Percentiles rank a stretch among this genome's conserved stretches.
Conservation (phyloP, 2,113 vertebrate genomes). For the Odobenus rosmarus region DNA sequence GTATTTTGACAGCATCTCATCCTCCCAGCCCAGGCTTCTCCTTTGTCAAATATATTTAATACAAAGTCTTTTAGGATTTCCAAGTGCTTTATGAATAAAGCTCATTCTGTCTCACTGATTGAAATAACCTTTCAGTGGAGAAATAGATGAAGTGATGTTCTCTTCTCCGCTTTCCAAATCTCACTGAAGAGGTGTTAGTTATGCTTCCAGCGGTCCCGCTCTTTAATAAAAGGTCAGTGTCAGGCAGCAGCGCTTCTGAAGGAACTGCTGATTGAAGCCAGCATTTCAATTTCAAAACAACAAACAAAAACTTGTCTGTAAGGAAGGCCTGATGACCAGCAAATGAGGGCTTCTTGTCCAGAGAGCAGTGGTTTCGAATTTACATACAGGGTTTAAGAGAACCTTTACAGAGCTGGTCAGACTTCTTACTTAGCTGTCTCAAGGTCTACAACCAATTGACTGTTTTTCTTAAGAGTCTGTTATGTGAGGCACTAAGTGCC, state of each 20-base stretch:
- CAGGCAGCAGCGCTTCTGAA: neutral
- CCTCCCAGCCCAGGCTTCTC: neutral
- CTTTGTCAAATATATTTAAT: conserved; percentile 17
- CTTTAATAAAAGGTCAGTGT: conserved; percentile 10
- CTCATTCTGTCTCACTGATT: neutral
- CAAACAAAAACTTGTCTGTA: neutral
- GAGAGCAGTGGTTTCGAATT: neutral
- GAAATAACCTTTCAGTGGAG: conserved; percentile 26
- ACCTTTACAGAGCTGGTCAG: neutral
- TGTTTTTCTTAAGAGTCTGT: neutral
- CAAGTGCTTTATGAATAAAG: conserved; percentile 32
- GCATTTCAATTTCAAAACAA: conserved; percentile 49
- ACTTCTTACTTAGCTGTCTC: neutral
- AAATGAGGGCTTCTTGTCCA: neutral
- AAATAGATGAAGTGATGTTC: neutral
- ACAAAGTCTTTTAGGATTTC: conserved; percentile 17
- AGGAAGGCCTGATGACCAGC: neutral
- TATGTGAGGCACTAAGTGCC: neutral
- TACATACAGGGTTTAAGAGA: neutral
- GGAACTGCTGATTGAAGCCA: conserved; percentile 31
- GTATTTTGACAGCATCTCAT: neutral
- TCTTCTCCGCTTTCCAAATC: neutral
- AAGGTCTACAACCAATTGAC: neutral
- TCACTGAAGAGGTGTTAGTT: conserved; percentile 6
- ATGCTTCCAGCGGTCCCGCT: neutral